Evolutionary conservation across 2,797 vertebrate genomes (phyloP).

Genomic region (Ceryle rudis): DNA sequence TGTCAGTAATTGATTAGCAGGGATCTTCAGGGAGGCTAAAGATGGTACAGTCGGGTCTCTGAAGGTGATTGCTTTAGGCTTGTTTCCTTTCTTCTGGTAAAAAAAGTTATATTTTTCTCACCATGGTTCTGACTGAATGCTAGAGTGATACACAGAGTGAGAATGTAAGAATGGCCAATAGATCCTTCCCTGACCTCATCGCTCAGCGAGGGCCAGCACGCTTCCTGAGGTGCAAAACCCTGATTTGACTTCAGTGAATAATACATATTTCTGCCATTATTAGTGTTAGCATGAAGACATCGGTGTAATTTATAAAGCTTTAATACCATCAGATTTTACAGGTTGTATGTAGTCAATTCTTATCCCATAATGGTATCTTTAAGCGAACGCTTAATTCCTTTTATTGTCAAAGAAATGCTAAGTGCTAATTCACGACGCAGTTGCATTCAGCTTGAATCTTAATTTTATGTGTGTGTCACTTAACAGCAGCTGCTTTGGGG

Average conservation of each 20-base stretch:
- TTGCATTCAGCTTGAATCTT: background rate
- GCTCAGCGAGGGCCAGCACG: background rate
- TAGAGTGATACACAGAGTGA: accelerated
- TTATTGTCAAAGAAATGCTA: background rate
- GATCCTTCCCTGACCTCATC: background rate
- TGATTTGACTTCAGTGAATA: background rate
- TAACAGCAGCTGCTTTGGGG: constrained; percentile 1
- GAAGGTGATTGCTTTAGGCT: background rate
- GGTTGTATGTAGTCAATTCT: background rate
- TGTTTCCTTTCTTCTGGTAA: background rate
- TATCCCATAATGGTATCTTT: background rate
- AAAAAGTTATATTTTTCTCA: background rate
- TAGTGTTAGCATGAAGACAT: background rate
- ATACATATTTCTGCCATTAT: background rate
- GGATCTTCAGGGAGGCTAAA: background rate
- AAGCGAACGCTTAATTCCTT: constrained; percentile 6
- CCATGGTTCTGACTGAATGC: background rate
- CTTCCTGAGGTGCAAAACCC: background rate
- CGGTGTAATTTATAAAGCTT: background rate
- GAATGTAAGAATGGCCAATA: background rate
- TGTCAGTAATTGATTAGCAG: background rate
- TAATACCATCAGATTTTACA: background rate
- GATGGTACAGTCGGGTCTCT: background rate
- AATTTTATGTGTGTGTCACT: constrained; percentile 1
- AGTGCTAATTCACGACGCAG: background rate